phyloP scores from a whole-genome alignment of 1,140 invertebrate species.

The Thaumatotibia leucotreta region DNA sequence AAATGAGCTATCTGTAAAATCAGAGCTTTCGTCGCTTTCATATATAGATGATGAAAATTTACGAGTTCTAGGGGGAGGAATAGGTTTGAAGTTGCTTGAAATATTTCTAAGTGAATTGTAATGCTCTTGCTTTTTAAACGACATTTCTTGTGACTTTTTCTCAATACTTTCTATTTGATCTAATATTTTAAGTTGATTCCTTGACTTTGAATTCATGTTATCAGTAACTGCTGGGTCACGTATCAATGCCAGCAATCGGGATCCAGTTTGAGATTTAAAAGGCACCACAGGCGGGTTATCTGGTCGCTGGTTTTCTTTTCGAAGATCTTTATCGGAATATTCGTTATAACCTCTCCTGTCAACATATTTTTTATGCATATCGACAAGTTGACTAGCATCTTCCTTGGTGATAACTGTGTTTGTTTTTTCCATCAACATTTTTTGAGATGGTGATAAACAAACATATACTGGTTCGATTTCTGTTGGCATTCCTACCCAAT shows the following conservation, averaged over 20 bases:
- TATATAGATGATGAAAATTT: constrained; percentile 56
- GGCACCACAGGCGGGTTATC: constrained; percentile 34
- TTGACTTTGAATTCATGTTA: constrained; percentile 38
- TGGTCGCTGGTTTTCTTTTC: constrained; percentile 15
- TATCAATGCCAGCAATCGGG: constrained; percentile 60
- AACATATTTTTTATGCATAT: constrained; percentile 82
- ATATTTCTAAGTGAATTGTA: constrained; percentile 18
- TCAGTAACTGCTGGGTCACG: constrained; percentile 46
- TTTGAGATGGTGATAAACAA: constrained; percentile 85
- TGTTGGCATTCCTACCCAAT: constrained; percentile 79
- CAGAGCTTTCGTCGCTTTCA: constrained; percentile 64
- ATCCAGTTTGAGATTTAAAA: constrained; percentile 68
- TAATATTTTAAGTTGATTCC: constrained; percentile 23
- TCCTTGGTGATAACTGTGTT: constrained; percentile 63
- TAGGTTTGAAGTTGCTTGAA: constrained; percentile 36
- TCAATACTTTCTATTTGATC: constrained; percentile 20
- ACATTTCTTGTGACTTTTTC: constrained; percentile 5
- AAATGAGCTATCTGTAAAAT: constrained; percentile 52
- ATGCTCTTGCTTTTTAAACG: constrained; percentile 19
- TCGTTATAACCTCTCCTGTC: constrained; percentile 78
- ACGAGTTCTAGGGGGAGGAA: constrained; percentile 51
- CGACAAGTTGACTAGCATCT: constrained; percentile 79
- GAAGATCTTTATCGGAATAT: constrained; percentile 51
- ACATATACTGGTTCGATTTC: constrained; percentile 79
- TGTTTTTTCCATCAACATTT: constrained; percentile 73